phyloP scores from a whole-genome alignment of 23 tunicate species.

The Clavelina lepadiformis region DNA sequence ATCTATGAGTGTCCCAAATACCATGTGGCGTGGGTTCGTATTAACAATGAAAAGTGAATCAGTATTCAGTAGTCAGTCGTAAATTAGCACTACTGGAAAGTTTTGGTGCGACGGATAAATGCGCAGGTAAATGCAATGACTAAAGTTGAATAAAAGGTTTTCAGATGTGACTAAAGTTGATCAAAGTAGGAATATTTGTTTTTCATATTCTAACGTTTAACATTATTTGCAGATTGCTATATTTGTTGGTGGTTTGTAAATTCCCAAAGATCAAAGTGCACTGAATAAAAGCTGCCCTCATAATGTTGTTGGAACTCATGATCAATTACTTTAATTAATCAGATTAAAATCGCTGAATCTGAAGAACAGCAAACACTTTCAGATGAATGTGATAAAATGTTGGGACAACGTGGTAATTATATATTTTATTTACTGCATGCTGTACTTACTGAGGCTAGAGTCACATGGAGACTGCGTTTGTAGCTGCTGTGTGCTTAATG shows the following conservation, averaged over 20 bases:
- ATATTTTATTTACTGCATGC: not conserved
- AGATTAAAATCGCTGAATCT: conserved; percentile 65
- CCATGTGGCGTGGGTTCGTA: no score
- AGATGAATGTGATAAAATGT: conserved; percentile 99
- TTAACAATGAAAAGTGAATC: no score
- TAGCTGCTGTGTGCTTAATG: conserved; percentile 39
- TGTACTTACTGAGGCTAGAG: not conserved
- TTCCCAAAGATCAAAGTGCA: conserved; percentile 85
- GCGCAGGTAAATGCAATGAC: no score
- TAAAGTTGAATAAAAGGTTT: no score
- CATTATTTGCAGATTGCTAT: conserved; percentile 60
- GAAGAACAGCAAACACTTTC: conserved; percentile 94
- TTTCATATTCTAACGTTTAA: no score
- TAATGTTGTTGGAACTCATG: conserved; percentile 99
- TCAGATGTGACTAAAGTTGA: not conserved
- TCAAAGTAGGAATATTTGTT: no score
- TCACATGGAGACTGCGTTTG: not conserved
- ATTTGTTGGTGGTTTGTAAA: conserved; percentile 98
- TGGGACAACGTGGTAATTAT: conserved; percentile 81
- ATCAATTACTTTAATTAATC: conserved; percentile 84
- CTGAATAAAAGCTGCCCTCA: conserved; percentile 94
- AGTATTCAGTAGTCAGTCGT: no score
- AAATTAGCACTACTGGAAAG: no score
- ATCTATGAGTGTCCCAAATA: no score
- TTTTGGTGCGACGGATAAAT: no score